Evolutionary conservation across 2,888 invertebrate species (phyloP).

Genomic region (Cyrtodaria siliqua): DNA sequence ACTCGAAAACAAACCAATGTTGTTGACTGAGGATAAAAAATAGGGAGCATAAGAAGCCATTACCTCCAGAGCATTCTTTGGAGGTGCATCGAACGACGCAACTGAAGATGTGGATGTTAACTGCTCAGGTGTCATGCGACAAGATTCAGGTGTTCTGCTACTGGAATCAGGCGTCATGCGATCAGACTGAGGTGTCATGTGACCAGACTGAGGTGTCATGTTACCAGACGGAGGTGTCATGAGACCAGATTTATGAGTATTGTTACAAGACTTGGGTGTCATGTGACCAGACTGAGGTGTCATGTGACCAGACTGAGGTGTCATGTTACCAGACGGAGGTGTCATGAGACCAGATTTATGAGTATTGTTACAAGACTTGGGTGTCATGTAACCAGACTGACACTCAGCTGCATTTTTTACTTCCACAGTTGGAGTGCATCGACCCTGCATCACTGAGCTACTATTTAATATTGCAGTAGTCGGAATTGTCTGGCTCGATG

Average conservation of each 20-base stretch:
- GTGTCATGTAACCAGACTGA: not conserved
- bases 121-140: not conserved
- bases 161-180: not conserved
- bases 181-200: not conserved
- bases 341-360: not conserved
- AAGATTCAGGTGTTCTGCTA: not conserved
- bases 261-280: not conserved
- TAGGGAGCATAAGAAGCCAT: constrained; percentile 70
- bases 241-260: not conserved
- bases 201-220: not conserved
- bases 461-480: not conserved
- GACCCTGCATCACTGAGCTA: not conserved
- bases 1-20: not conserved
- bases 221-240: too few species aligned
- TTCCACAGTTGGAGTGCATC: constrained; percentile 9
- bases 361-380: too few species aligned
- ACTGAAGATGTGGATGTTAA: constrained; percentile 6
- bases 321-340: not conserved
- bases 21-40: constrained; percentile 50
- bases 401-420: too few species aligned
- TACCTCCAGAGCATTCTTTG: constrained; percentile 68
- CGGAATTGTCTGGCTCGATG: too few species aligned
- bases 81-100: not conserved
- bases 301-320: not conserved
- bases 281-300: not conserved